A percentile compares a stretch with the other conserved stretches of the same genome.
Conservation (phyloP, 1,140 invertebrate species). For the Bombus superbus region DNA sequence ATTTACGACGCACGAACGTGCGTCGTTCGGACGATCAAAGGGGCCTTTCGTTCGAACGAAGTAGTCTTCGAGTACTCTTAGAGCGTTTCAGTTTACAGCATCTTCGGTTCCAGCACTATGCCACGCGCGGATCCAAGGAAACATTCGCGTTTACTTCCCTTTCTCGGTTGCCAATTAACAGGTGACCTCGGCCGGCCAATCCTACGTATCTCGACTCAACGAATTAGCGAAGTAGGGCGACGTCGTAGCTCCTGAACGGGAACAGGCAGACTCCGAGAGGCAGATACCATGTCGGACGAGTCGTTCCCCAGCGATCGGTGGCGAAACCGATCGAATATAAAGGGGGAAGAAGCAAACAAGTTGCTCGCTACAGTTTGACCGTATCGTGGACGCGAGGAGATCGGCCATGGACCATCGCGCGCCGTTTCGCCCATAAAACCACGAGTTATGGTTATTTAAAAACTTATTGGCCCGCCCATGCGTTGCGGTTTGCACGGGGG, state of each 20-base stretch:
- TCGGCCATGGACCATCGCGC: conserved; percentile 67
- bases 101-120: too few species aligned
- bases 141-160: too few species aligned
- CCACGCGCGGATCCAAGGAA: too few species aligned
- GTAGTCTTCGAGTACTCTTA: too few species aligned
- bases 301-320: conserved; percentile 36
- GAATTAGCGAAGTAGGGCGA: background rate
- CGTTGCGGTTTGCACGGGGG: conserved; percentile 72
- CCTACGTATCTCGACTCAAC: background rate
- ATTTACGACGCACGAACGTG: background rate
- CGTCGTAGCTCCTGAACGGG: background rate
- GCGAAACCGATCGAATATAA: conserved; percentile 59
- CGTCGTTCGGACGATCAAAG: accelerated
- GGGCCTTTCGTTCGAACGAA: background rate
- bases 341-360: conserved; percentile 73
- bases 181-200: background rate
- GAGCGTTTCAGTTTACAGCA: too few species aligned
- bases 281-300: conserved; percentile 34
- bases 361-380: conserved; percentile 77
- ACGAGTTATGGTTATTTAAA: conserved; percentile 82
- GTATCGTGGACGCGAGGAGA: conserved; percentile 41
- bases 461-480: conserved; percentile 82
- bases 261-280: too few species aligned
- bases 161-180: too few species aligned
- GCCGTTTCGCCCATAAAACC: conserved; percentile 78